phyloP scores from a whole-genome alignment of 2,797 vertebrate species.

The Onychomys arenicola region DNA sequence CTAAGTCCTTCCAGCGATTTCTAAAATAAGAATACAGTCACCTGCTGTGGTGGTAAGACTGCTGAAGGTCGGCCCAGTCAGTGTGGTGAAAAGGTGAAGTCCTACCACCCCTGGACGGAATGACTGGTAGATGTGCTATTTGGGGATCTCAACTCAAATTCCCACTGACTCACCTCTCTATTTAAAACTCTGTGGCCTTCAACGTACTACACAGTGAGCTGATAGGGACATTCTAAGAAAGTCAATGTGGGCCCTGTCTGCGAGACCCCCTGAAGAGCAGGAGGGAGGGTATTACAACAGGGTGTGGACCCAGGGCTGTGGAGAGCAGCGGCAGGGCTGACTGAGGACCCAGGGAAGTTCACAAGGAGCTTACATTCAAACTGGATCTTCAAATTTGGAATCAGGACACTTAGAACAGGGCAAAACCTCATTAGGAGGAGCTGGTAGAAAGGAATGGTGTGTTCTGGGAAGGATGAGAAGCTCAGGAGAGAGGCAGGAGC shows the following conservation, averaged over 20 bases:
- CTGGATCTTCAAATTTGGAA: background rate
- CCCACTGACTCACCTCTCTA: constrained; percentile 59
- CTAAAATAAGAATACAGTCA: constrained; percentile 70
- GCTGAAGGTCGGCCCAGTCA: constrained; percentile 50
- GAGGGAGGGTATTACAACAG: accelerated
- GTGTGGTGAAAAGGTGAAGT: constrained; percentile 13
- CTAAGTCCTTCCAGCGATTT: constrained; percentile 53
- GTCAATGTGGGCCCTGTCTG: background rate
- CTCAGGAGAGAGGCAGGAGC: background rate
- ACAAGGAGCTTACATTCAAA: background rate
- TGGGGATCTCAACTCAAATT: constrained; percentile 48
- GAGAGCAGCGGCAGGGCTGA: background rate
- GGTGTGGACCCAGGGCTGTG: background rate
- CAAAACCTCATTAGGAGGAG: background rate
- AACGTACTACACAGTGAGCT: background rate
- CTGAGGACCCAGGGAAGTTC: background rate
- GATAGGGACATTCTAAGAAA: background rate
- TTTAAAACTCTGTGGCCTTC: constrained; percentile 57
- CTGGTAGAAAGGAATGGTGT: background rate
- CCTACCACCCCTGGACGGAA: background rate
- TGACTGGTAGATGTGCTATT: background rate
- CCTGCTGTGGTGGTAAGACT: constrained; percentile 59
- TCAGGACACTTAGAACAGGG: background rate
- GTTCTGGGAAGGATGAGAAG: background rate
- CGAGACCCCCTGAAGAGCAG: background rate